Percentiles rank a stretch among this genome's conserved stretches.
Evolutionary conservation across 2,888 invertebrate genomes (phyloP).

Genomic region (Leucoptera coffeella): DNA sequence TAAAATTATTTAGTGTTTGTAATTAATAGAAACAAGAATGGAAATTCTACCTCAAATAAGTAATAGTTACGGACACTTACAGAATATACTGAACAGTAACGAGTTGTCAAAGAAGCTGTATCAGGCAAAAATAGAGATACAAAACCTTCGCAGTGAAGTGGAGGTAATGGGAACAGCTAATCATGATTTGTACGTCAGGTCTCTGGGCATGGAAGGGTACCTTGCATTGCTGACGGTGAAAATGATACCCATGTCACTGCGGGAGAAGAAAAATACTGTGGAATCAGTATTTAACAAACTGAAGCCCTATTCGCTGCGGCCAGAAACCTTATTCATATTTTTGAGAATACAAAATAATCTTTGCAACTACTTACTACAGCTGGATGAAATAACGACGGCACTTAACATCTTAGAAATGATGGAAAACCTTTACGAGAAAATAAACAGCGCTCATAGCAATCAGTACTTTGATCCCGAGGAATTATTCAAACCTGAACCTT

Average conservation of each 20-base stretch:
- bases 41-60: slow-evolving; percentile 24
- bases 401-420: slow-evolving; percentile 42
- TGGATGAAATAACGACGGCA: slow-evolving; percentile 36
- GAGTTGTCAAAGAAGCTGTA: slow-evolving; percentile 18
- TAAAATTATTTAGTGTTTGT: too few species aligned
- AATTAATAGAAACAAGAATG: slow-evolving; percentile 11
- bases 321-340: slow-evolving; percentile 43
- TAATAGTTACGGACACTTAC: slow-evolving; percentile 24
- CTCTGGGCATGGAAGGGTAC: slow-evolving; percentile 38
- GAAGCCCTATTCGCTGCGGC: slow-evolving; percentile 19
- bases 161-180: slow-evolving; percentile 26
- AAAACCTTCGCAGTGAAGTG: slow-evolving; percentile 21
- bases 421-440: slow-evolving; percentile 33
- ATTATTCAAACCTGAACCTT: slow-evolving; percentile 30
- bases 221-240: slow-evolving; percentile 29
- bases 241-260: slow-evolving; percentile 22
- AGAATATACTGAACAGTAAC: slow-evolving; percentile 21
- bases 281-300: slow-evolving; percentile 25
- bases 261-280: slow-evolving; percentile 27
- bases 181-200: slow-evolving; percentile 22
- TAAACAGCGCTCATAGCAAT: slow-evolving; percentile 19
- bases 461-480: slow-evolving; percentile 47
- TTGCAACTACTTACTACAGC: slow-evolving; percentile 49
- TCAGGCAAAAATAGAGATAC: slow-evolving; percentile 26
- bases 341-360: slow-evolving; percentile 53